Percentiles rank a stretch among this genome's conserved stretches.
phyloP scores from a whole-genome alignment of 2,113 vertebrate species.

The Ceyx margarethae region DNA sequence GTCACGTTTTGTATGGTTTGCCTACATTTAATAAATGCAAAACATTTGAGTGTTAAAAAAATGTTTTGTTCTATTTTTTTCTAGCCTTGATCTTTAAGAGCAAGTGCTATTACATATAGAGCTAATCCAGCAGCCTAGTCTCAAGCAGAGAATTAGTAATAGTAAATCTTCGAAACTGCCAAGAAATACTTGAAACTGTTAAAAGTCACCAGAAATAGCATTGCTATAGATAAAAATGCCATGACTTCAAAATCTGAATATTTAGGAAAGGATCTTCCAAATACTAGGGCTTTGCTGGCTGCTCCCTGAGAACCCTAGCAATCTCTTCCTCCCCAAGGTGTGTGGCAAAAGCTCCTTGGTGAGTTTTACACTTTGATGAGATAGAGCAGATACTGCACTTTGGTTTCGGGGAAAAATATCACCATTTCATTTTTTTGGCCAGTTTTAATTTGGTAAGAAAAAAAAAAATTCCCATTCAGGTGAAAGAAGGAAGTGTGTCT shows the following conservation, averaged over 20 bases:
- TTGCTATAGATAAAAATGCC: background rate
- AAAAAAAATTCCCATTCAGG: background rate
- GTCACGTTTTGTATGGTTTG: background rate
- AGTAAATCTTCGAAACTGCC: background rate
- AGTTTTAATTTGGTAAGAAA: background rate
- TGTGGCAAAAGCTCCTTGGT: background rate
- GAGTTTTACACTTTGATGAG: background rate
- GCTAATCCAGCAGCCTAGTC: background rate
- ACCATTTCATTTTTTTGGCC: background rate
- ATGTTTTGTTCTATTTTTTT: background rate
- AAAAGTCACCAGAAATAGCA: background rate
- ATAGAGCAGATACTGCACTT: background rate
- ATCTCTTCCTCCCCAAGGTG: background rate
- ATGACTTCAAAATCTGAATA: background rate
- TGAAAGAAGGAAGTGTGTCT: background rate
- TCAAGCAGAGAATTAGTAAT: background rate
- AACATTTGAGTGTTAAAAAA: background rate
- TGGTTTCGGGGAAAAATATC: background rate
- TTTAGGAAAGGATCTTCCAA: background rate
- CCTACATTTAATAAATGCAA: background rate
- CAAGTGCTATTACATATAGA: background rate
- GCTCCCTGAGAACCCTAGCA: background rate
- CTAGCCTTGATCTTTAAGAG: background rate
- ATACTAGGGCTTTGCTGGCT: background rate
- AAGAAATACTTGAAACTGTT: background rate